Percentiles rank a stretch among this genome's conserved stretches.
Evolutionary conservation across 2,888 invertebrate genomes (phyloP).

Genomic region (Caenorhabditis panamensis): DNA sequence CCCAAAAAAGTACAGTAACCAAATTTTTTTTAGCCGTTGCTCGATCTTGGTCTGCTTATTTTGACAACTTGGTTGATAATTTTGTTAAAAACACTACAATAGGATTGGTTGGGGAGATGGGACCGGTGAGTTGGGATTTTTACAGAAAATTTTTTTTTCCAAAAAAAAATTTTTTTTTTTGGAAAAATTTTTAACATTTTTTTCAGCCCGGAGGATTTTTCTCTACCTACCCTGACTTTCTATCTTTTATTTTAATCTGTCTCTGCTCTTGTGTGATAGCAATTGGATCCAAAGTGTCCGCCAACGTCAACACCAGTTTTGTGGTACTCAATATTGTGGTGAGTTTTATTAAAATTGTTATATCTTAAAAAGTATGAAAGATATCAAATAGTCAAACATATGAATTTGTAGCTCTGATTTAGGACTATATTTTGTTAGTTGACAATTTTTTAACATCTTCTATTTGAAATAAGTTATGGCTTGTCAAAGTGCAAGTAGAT

Average conservation of each 20-base stretch:
- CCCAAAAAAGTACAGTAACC: background rate
- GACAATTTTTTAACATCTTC: no score
- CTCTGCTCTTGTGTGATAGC: conserved; percentile 81
- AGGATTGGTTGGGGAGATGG: conserved; percentile 66
- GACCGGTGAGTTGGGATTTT: conserved; percentile 37
- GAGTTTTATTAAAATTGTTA: no score
- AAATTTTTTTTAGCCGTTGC: conserved; percentile 82
- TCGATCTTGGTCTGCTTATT: conserved; percentile 82
- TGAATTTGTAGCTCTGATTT: no score
- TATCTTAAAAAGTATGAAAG: no score
- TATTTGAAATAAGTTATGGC: no score
- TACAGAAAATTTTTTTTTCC: background rate
- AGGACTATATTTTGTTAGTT: no score
- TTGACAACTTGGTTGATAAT: conserved; percentile 80
- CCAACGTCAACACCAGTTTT: conserved; percentile 81
- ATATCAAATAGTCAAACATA: no score
- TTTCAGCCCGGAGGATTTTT: conserved; percentile 63
- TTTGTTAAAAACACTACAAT: conserved; percentile 80
- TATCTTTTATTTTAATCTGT: conserved; percentile 77
- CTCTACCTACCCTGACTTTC: conserved; percentile 81
- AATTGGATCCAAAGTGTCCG: conserved; percentile 81
- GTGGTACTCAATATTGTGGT: conserved; percentile 74
- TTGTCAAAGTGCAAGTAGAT: no score
- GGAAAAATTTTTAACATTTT: background rate
- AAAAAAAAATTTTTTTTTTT: no score